Evolutionary conservation across 2,888 invertebrate genomes (phyloP).

Genomic region (Rhamnusium bicolor): DNA sequence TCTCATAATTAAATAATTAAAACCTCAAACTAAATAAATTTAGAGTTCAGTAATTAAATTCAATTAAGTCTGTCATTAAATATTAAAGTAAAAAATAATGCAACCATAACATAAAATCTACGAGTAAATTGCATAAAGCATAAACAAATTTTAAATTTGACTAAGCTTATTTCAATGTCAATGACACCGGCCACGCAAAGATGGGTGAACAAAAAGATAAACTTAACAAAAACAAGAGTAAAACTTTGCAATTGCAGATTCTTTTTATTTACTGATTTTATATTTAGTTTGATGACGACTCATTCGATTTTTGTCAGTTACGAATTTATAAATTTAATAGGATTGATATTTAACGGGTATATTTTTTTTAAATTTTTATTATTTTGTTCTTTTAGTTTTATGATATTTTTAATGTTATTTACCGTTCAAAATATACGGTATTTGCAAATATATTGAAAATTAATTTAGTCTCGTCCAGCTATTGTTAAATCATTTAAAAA

Average conservation of each 20-base stretch:
- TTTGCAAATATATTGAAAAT: not conserved
- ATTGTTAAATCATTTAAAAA: too few species aligned
- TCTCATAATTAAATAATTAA: too few species aligned
- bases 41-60: not conserved
- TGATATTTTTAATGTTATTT: not conserved
- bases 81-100: constrained; percentile 34
- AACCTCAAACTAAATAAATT: too few species aligned
- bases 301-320: not conserved
- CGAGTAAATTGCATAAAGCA: constrained; percentile 46
- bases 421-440: not conserved
- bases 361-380: too few species aligned
- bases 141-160: constrained; percentile 48
- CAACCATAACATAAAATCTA: constrained; percentile 37
- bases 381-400: not conserved
- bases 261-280: not conserved
- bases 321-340: not conserved
- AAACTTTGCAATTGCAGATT: not conserved
- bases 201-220: constrained; percentile 12
- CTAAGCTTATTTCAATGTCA: constrained; percentile 55
- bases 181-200: constrained; percentile 43
- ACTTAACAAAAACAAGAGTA: constrained; percentile 22
- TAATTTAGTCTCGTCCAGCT: too few species aligned
- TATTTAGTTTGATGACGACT: not conserved
- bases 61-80: constrained; percentile 8
- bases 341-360: too few species aligned